phyloP scores from a whole-genome alignment of 2,797 vertebrate species.

The Margarornis squamiger region DNA sequence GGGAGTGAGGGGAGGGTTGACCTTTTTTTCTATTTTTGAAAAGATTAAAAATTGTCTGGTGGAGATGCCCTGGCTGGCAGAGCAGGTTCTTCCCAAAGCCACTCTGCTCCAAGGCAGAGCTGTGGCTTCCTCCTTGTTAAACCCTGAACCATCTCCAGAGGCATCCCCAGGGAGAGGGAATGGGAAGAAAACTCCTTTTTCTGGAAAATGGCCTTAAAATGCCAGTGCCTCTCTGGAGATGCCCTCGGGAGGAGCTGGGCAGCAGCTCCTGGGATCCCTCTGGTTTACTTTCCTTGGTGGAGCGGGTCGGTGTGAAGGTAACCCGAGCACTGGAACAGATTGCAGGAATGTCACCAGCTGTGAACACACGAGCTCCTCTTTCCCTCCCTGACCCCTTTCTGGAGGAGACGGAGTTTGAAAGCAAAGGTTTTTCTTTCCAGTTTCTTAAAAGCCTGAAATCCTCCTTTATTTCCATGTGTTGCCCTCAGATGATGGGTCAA shows the following conservation, averaged over 20 bases:
- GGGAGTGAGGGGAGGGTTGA: neutral
- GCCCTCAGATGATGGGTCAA: neutral
- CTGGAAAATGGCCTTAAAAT: neutral
- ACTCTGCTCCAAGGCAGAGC: neutral
- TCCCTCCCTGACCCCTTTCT: conserved; percentile 20
- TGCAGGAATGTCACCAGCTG: conserved; percentile 65
- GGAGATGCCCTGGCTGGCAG: neutral
- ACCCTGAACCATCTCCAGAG: neutral
- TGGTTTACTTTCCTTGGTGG: neutral
- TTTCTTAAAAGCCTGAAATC: conserved; percentile 26
- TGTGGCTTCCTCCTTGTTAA: neutral
- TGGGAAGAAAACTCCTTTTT: neutral
- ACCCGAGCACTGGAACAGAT: conserved; percentile 62
- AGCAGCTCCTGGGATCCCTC: neutral
- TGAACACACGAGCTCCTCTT: conserved; percentile 52
- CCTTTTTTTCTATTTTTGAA: neutral
- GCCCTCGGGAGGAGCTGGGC: neutral
- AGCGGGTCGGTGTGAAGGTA: neutral
- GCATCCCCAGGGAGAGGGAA: neutral
- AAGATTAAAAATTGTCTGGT: neutral
- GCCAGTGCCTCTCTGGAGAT: neutral
- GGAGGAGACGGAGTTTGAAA: neutral
- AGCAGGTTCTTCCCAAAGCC: neutral
- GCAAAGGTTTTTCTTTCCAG: neutral
- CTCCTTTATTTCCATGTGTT: neutral